Conservation (phyloP, 1,140 invertebrate species). For the Cryptotermes secundus region DNA sequence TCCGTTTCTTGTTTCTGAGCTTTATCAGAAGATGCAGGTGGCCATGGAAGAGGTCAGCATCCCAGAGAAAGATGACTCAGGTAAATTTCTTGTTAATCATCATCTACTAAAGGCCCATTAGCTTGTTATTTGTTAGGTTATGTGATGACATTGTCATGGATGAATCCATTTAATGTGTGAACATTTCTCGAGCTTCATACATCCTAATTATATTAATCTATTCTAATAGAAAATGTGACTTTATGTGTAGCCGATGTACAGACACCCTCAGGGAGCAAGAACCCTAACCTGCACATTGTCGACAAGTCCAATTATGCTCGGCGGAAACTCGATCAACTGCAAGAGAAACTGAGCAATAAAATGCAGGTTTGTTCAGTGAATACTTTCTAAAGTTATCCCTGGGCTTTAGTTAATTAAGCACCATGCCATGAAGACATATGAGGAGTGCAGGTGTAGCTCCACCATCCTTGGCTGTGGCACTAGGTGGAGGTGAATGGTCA, state of each 20-base stretch:
- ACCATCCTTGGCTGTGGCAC: too few relatives aligned
- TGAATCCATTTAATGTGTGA: too few relatives aligned
- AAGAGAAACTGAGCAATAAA: slow-evolving; percentile 77
- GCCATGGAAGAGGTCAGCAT: slow-evolving; percentile 14
- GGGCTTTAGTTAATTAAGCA: too few relatives aligned
- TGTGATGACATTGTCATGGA: too few relatives aligned
- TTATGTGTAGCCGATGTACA: background rate
- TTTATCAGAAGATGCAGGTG: slow-evolving; percentile 69
- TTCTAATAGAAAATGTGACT: background rate
- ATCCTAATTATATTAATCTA: too few relatives aligned
- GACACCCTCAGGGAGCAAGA: slow-evolving; percentile 55
- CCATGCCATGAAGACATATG: too few relatives aligned
- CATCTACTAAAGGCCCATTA: too few relatives aligned
- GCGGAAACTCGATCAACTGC: slow-evolving; percentile 76
- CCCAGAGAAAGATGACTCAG: background rate
- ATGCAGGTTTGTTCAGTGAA: slow-evolving; percentile 54
- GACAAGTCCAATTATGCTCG: slow-evolving; percentile 52
- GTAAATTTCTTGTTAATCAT: background rate
- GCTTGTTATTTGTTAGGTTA: too few relatives aligned
- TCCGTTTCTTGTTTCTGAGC: slow-evolving; percentile 81
- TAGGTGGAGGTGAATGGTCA: too few relatives aligned
- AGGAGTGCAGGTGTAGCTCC: too few relatives aligned
- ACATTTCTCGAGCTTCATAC: too few relatives aligned
- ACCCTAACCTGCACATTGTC: slow-evolving; percentile 57
- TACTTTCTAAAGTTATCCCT: too few relatives aligned